Evolutionary conservation across 2,113 vertebrate genomes (phyloP), one percentile per base, ranked within the genome.

Genomic region (Larimichthys crocea): DNA sequence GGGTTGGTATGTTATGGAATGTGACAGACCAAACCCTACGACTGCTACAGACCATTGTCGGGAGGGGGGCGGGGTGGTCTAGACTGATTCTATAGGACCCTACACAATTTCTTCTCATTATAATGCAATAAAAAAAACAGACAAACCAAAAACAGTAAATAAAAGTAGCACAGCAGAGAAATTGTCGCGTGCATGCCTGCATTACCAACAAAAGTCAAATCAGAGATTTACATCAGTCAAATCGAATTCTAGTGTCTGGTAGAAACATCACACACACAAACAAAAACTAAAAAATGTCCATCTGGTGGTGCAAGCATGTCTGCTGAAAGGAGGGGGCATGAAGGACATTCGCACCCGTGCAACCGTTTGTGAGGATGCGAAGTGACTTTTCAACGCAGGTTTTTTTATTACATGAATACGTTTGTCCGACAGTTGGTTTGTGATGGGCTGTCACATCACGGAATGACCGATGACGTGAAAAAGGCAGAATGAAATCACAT

Each of bases 1-100:
- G 44, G 55, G 56, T 79, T 72, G 80, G 67, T 79, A 48, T 83
- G 57, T 81, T 55, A 74, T 79, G 82, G 53, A 85, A 82, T 66
- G 19, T 82, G 70, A 85, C 78, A 76, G 80, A 86, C 74, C 79
- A 61, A 65, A 76, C 70, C 70, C 50, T 73, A 82, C 42, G 73
- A 82, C 72, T 79, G 70, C 88, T 90, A 89, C 88, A 90, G 85
- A 89, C 80, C 76, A 74, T 57, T 61, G 56, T 79, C 48, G 2
- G 68, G 7, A 40, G 35, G 6, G 31, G 31, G 1, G 31, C 1
- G 8, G 8, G 35, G 62, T 26, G 59, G 79, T 79, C 70, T 75
- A 86, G 79, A 86, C 60, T 69, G 75, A 85, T 74, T 79, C 76
- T 74, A 76, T 70, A 56, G 62, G 70, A 81, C 62, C 64, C 61